Evolutionary conservation across 2,888 invertebrate genomes (phyloP).

Genomic region (Plagiodera versicolora): DNA sequence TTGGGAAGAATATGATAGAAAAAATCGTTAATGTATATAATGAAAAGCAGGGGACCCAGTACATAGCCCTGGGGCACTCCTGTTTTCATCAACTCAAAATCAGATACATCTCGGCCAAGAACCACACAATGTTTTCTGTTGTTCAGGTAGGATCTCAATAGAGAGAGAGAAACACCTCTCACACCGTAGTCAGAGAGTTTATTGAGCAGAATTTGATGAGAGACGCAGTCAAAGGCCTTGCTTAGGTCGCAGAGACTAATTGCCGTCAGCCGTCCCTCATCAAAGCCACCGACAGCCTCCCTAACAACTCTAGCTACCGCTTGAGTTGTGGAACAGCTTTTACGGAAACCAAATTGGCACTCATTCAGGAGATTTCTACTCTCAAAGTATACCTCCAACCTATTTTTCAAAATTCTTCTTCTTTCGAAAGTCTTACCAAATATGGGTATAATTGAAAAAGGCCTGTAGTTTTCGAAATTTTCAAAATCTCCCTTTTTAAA

Average conservation of each 20-base stretch:
- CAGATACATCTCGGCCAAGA: too few species aligned
- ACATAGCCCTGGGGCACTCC: too few species aligned
- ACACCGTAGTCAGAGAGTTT: constrained; percentile 8
- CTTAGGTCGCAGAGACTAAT: too few species aligned
- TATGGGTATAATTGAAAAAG: neutral
- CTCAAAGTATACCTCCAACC: neutral
- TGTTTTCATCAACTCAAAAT: too few species aligned
- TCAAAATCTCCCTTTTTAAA: neutral
- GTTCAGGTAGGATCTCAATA: too few species aligned
- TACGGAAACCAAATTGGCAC: neutral
- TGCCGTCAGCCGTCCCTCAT: too few species aligned
- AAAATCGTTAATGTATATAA: too few species aligned
- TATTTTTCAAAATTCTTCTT: neutral
- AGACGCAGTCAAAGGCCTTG: too few species aligned
- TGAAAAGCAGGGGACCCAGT: too few species aligned
- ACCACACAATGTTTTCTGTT: too few species aligned
- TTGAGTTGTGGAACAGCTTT: neutral
- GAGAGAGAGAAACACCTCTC: neutral
- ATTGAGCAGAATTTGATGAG: neutral
- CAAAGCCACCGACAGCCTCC: neutral
- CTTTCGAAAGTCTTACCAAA: neutral
- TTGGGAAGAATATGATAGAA: too few species aligned
- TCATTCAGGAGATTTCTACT: neutral
- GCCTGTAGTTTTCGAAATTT: neutral
- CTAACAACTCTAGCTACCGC: neutral